Base-by-base conservation (phyloP, 2,888 invertebrate species). In the Ferrisia virgata region DNA sequence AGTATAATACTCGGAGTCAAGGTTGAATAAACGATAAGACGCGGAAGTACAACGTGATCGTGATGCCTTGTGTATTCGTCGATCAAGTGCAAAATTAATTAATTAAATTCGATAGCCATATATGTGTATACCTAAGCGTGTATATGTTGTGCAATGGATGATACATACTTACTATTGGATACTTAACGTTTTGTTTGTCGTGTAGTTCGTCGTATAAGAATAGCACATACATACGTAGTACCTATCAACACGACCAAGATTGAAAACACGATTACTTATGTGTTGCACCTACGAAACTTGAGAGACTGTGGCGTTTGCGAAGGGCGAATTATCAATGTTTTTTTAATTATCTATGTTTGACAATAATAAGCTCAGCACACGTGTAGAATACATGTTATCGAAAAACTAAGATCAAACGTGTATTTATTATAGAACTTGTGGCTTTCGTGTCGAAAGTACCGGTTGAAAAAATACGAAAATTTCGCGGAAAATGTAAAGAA, bases 301-400 rank as follows among this genome's bases (percentile, higher is more conserved):
- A 28, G 28, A 5, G 28, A 64, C 64, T 25, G 64, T 64, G 64
- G 28, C 28, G 64, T 64, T 25, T 64, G 15, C 64, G 64, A 64
- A 64, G 64, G 64, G 64, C 64, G 64, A 64, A 76, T 76, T 76
- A 76, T 76, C 72, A 36, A 76, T 76, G 72, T 76, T 76, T 36
- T 64, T 64, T 72, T 33, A 76, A 76, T 36, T 76, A n/a, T n/a
- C n/a, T n/a, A n/a, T 36, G 36, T 76, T 76, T 76, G 72, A 76
- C 72, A 76, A 76, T 76, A 76, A 18, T n/a, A n/a, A 36, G 1
- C 5, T 25, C 22, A 28, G 31, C n/a, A 31, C 72, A 76, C 72
- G 72, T 76, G 72, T 18, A 36, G 11, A 33, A 18, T 36, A 36
- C 33, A 36, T 76, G 72, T 13, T 36, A 76, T 36, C 72, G 72